Conservation (phyloP, 1,140 invertebrate species). For the Himalopsyche phryganea region DNA sequence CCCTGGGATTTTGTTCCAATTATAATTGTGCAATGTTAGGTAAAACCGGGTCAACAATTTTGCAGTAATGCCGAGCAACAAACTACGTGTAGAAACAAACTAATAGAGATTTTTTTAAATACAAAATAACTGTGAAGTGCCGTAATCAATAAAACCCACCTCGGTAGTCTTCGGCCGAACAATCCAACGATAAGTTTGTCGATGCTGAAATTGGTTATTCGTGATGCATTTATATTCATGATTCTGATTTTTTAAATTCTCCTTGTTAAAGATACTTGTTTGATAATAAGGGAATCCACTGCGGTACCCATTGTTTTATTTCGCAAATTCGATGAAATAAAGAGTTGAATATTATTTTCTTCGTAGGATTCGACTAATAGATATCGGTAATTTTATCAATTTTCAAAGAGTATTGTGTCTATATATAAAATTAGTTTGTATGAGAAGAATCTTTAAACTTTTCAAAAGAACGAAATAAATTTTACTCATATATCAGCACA, state of each 20-base stretch:
- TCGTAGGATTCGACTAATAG: no score
- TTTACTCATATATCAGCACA: no score
- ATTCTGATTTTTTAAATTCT: constrained; percentile 14
- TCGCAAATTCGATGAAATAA: no score
- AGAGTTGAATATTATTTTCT: no score
- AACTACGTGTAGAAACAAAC: constrained; percentile 21
- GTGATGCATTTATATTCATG: constrained; percentile 26
- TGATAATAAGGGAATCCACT: no score
- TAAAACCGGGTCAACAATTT: constrained; percentile 23
- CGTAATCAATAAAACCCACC: constrained; percentile 17
- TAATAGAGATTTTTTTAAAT: constrained; percentile 22
- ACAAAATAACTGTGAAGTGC: constrained; percentile 20
- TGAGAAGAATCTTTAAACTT: no score
- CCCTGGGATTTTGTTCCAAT: no score
- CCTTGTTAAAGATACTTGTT: no score
- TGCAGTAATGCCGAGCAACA: not conserved
- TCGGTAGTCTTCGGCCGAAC: not conserved
- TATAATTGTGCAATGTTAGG: constrained; percentile 1
- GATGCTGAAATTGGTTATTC: constrained; percentile 15
- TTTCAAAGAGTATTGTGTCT: no score
- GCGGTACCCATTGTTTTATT: not conserved
- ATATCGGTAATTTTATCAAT: no score
- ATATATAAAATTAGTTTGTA: no score
- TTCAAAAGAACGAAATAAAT: no score
- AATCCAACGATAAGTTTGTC: constrained; percentile 1